A percentile compares a stretch with the other conserved stretches of the same genome.
Evolutionary conservation across 2,797 vertebrate genomes (phyloP).

Genomic region (Chaunax sp.): DNA sequence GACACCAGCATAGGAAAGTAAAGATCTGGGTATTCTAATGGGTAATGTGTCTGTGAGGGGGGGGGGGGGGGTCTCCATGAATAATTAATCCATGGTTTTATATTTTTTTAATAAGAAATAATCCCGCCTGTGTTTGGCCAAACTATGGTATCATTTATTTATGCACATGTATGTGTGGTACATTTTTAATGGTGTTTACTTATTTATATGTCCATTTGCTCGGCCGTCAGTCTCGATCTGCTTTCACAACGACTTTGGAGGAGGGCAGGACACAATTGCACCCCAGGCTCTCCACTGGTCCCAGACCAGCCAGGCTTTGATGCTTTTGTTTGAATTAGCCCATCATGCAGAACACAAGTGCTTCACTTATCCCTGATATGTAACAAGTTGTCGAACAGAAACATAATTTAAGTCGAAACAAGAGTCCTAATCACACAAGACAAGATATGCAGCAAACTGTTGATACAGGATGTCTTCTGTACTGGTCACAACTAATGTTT

Average conservation of each 20-base stretch:
- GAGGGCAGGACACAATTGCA: background rate
- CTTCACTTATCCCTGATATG: constrained; percentile 13
- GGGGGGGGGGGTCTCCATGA: constrained; percentile 33
- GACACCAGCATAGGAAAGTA: background rate
- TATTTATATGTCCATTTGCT: constrained; percentile 75
- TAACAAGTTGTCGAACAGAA: constrained; percentile 11
- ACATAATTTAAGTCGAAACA: constrained; percentile 3
- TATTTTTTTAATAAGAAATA: constrained; percentile 69
- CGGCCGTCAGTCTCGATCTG: constrained; percentile 44
- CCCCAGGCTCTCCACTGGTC: background rate
- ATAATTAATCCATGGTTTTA: constrained; percentile 60
- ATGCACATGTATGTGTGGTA: constrained; percentile 64
- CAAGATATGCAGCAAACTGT: background rate
- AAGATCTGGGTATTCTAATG: constrained; percentile 32
- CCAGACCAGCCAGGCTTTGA: background rate
- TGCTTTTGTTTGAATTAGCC: constrained; percentile 16
- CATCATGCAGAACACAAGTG: constrained; percentile 9
- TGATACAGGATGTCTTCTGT: constrained; percentile 8
- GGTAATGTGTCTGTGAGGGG: background rate
- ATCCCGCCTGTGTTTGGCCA: constrained; percentile 57
- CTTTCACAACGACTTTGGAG: background rate
- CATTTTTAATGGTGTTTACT: constrained; percentile 72
- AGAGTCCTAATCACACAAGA: constrained; percentile 9
- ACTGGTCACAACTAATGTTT: background rate
- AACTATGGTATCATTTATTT: constrained; percentile 64